Base-by-base conservation (phyloP, 2,888 invertebrate genomes). In the Branchellion lobata region DNA sequence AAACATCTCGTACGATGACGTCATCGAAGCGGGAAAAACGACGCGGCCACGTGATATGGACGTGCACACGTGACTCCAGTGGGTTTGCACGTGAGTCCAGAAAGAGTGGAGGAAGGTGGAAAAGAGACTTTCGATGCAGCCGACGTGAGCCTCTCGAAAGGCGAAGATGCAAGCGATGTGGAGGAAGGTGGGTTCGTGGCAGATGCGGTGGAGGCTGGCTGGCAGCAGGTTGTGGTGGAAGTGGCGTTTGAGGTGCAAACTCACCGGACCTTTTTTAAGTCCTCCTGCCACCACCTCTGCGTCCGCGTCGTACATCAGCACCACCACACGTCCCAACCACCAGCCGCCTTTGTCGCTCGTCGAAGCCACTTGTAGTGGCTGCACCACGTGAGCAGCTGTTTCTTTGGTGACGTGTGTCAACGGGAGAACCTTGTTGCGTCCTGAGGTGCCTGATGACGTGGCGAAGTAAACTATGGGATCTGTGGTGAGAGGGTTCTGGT, bases 371-470 rank as follows among this genome's bases (percentile, higher is more conserved):
- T 83, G 81, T n/a, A 82, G 74, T 0, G 81, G 74, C 18, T 79
- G 75, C 18, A 82, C 51, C 11, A 57, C 29, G 3, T n/a, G 21
- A 5, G 61, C 73, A 1, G 80, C 72, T 1, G 51, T 40, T 3
- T 72, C 69, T 40, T 77, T 79, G 71, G 81, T 69, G 65, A 47
- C 36, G 8, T 34, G 24, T 21, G 82, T 81, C 33, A 83, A 29
- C 0, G 83, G 83, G 21, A 83, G 74, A 18, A 79, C 51, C 53
- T 84, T 84, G 78, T 80, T 82, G 34, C 78, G 78, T 1, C 84
- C 84, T 0, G 84, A 84, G 14, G 84, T 84, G 2, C 84, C 84
- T 2, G 83, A 82, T 1, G 81, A 81, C n/a, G 78, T 68, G 21
- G 83, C 82, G 31, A 84, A 75, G 78, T 74, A 84, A 5, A 81